phyloP scores from a whole-genome alignment of 2,888 invertebrate genomes.

The Buathra laborator region DNA sequence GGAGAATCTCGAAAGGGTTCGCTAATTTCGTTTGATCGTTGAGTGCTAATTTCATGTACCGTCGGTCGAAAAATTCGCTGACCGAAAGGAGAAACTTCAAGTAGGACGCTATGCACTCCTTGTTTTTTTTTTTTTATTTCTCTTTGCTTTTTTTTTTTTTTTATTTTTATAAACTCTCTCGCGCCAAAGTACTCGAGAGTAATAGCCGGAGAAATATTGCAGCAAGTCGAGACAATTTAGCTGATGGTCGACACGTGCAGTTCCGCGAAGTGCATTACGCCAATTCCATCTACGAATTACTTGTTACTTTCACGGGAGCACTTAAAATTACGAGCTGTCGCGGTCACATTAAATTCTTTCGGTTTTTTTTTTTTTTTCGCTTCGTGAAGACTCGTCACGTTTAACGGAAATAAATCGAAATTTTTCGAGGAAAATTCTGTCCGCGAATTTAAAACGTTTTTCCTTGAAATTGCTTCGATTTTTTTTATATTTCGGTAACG shows the following conservation, averaged over 20 bases:
- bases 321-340: conserved; percentile 15
- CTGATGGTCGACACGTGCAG: neutral
- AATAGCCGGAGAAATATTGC: neutral
- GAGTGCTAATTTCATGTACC: conserved; percentile 1
- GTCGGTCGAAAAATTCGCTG: conserved; percentile 10
- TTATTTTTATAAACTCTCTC: neutral
- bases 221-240: conserved; percentile 17
- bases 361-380: neutral
- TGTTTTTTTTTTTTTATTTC: neutral
- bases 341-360: neutral
- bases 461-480: no score
- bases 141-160: neutral
- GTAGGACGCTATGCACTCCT: neutral
- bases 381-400: neutral
- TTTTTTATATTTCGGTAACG: no score
- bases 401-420: neutral
- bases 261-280: conserved; percentile 3
- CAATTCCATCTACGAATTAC: conserved; percentile 25
- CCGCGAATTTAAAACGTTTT: neutral
- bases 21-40: conserved; percentile 42
- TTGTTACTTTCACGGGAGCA: neutral
- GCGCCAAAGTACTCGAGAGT: neutral
- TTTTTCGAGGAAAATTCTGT: neutral
- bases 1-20: conserved; percentile 1
- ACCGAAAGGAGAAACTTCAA: conserved; percentile 6